Conservation (phyloP, 2,888 invertebrate species). For the Microchrysa polita region DNA sequence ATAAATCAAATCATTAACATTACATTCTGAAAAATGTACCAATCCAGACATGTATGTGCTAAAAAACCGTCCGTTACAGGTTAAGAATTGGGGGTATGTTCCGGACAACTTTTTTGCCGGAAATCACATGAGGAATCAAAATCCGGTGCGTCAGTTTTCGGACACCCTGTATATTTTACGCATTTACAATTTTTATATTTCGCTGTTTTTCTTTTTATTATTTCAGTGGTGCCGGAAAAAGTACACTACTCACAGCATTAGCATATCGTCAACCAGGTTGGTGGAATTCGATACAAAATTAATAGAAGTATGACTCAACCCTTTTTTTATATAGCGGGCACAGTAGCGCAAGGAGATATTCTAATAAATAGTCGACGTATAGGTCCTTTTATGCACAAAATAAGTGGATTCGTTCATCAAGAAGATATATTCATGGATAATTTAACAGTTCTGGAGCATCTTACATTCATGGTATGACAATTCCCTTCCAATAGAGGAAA, state of each 20-base stretch:
- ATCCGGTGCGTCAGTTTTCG: too few species aligned
- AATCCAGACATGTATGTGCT: too few species aligned
- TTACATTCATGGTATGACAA: constrained; percentile 82
- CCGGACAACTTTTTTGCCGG: too few species aligned
- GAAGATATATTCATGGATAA: constrained; percentile 89
- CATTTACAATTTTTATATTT: too few species aligned
- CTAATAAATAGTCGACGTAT: constrained; percentile 79
- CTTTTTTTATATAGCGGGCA: constrained; percentile 68
- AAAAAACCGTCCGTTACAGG: too few species aligned
- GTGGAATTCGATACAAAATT: constrained; percentile 50
- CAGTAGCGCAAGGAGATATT: constrained; percentile 80
- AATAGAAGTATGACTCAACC: not conserved
- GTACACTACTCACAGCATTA: constrained; percentile 85
- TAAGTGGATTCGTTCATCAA: constrained; percentile 92
- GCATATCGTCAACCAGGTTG: constrained; percentile 80
- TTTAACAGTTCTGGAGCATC: constrained; percentile 87
- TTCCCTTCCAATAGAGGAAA: not conserved
- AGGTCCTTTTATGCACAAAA: constrained; percentile 79
- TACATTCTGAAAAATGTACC: too few species aligned
- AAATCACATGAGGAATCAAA: too few species aligned
- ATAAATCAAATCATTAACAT: too few species aligned
- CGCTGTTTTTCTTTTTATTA: too few species aligned
- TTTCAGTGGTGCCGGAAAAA: constrained; percentile 83
- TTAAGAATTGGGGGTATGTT: too few species aligned
- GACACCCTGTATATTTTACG: too few species aligned